These are phyloP conservation scores for Empidonax traillii DNA, from an alignment of 2,113 vertebrate genomes.

Conservation along the genomic window DNA sequence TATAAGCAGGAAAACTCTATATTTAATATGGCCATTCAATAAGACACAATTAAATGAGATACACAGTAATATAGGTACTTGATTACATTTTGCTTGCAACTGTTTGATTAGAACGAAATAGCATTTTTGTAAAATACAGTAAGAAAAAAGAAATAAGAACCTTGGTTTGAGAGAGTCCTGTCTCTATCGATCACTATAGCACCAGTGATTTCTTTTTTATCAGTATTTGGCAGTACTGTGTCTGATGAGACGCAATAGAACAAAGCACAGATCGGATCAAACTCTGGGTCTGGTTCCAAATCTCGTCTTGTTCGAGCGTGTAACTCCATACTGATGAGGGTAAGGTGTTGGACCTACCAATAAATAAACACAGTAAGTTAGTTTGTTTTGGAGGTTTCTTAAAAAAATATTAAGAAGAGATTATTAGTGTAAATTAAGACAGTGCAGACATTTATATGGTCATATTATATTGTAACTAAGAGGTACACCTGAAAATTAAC, in stretches of 20 bases:
- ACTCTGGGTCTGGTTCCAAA: slow-evolving; percentile 95
- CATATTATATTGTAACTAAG: neutral
- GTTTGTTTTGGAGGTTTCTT: neutral
- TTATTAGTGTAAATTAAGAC: neutral
- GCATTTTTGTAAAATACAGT: slow-evolving; percentile 8
- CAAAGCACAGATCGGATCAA: slow-evolving; percentile 97
- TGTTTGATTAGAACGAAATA: slow-evolving; percentile 41
- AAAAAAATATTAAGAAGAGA: neutral
- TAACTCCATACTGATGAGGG: slow-evolving; percentile 93
- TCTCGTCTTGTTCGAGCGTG: slow-evolving; percentile 93
- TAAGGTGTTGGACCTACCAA: slow-evolving; percentile 90
- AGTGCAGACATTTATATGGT: neutral
- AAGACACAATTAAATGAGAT: slow-evolving; percentile 61
- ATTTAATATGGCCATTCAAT: slow-evolving; percentile 46
- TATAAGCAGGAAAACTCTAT: slow-evolving; percentile 66
- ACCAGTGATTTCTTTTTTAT: slow-evolving; percentile 82
- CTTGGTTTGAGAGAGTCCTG: slow-evolving; percentile 71
- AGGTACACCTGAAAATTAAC: neutral
- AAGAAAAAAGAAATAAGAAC: slow-evolving; percentile 73
- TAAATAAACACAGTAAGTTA: slow-evolving; percentile 26
- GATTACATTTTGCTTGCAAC: slow-evolving; percentile 56
- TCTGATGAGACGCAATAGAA: slow-evolving; percentile 96
- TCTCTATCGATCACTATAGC: slow-evolving; percentile 89
- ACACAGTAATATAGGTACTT: slow-evolving; percentile 21
- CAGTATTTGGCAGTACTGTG: slow-evolving; percentile 74